Conservation (phyloP, 1,140 invertebrate genomes). For the Aricia agestis region DNA sequence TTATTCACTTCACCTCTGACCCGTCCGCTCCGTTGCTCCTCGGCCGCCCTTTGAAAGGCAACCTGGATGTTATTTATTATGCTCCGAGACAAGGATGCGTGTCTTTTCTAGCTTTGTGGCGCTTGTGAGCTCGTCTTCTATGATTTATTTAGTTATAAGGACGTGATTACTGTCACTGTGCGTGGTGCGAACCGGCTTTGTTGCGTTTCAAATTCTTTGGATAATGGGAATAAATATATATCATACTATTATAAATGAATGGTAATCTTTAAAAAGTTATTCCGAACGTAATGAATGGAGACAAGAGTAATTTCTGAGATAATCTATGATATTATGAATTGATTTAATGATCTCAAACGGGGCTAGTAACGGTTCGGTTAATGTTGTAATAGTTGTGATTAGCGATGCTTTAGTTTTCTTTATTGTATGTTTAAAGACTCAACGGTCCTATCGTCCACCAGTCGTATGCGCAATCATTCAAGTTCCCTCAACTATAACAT, state of each 20-base stretch:
- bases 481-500: too few species aligned
- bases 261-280: slow-evolving; percentile 6
- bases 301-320: background rate
- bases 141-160: slow-evolving; percentile 70
- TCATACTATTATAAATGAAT: slow-evolving; percentile 6
- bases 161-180: slow-evolving; percentile 59
- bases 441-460: too few species aligned
- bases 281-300: background rate
- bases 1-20: slow-evolving; percentile 75
- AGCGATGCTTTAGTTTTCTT: background rate
- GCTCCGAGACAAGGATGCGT: slow-evolving; percentile 53
- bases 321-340: slow-evolving; percentile 1
- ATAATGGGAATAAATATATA: slow-evolving; percentile 12
- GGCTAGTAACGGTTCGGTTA: background rate
- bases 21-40: slow-evolving; percentile 69
- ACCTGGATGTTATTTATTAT: slow-evolving; percentile 71
- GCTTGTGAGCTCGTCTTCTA: slow-evolving; percentile 60
- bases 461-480: too few species aligned
- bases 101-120: slow-evolving; percentile 69
- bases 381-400: background rate
- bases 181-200: slow-evolving; percentile 25
- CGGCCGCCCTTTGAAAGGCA: slow-evolving; percentile 70
- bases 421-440: too few species aligned
- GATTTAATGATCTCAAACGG: background rate
- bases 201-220: slow-evolving; percentile 13